Conservation (phyloP, 2,888 invertebrate species). For the Macrophya alboannulata region DNA sequence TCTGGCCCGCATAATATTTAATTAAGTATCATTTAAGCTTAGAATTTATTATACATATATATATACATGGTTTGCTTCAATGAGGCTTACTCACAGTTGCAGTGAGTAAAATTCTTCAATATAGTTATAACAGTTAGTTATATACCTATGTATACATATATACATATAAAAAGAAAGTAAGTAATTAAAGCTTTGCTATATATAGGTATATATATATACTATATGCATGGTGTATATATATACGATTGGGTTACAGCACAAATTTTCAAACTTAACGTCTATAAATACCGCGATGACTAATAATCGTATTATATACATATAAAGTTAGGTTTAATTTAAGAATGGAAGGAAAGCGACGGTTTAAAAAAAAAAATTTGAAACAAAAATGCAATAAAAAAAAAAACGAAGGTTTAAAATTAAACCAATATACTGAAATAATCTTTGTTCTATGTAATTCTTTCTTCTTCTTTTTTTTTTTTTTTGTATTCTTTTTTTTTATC, state of each 20-base stretch:
- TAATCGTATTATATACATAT: not conserved
- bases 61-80: not conserved
- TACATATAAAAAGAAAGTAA: not conserved
- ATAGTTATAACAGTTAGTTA: too few relatives aligned
- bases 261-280: not conserved
- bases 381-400: not conserved
- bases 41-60: not conserved
- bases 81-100: too few relatives aligned
- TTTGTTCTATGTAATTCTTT: not conserved
- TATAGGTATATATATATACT: not conserved
- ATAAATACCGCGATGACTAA: not conserved
- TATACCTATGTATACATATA: not conserved
- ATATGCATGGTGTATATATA: not conserved
- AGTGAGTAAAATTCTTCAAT: too few relatives aligned
- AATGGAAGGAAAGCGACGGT: not conserved
- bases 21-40: slow-evolving; percentile 40
- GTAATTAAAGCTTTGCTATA: not conserved
- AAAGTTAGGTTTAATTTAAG: not conserved
- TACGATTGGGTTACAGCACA: slow-evolving; percentile 7
- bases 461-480: not conserved
- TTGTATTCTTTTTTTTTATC: not conserved
- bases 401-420: not conserved
- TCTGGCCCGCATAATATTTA: slow-evolving; percentile 42
- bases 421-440: not conserved
- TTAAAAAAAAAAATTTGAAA: not conserved